A percentile compares a stretch with the other conserved stretches of the same genome.
Evolutionary conservation across 2,888 invertebrate species (phyloP).

Genomic region (Euproctis similis): DNA sequence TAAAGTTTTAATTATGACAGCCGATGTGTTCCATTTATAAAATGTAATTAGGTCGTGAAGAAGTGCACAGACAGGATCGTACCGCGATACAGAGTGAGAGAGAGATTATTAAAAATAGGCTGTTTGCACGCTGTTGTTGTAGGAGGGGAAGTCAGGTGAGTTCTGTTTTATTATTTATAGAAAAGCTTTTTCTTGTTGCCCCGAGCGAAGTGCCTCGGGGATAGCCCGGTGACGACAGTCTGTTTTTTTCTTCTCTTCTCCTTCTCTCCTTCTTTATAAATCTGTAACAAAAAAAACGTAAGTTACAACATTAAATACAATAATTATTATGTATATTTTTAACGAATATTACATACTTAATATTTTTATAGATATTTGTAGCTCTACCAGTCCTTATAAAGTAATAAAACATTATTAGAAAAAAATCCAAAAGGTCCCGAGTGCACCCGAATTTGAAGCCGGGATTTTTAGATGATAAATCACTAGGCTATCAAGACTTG

Average conservation of each 20-base stretch:
- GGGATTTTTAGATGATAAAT: no score
- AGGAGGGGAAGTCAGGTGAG: conserved; percentile 33
- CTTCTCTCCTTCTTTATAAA: no score
- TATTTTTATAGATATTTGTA: no score
- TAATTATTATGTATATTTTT: no score
- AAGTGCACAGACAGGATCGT: conserved; percentile 34
- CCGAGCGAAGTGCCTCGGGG: conserved; percentile 15
- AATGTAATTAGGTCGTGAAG: conserved; percentile 37
- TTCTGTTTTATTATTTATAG: conserved; percentile 32
- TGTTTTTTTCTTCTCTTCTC: conserved; percentile 8
- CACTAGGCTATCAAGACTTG: no score
- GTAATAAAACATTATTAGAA: no score
- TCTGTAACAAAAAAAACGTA: no score
- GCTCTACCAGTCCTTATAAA: no score
- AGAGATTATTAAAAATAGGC: conserved; percentile 39
- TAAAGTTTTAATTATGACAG: conserved; percentile 10
- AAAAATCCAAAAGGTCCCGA: no score
- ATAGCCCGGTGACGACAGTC: conserved; percentile 5
- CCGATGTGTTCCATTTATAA: conserved; percentile 22
- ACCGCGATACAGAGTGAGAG: conserved; percentile 25
- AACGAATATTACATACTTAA: no score
- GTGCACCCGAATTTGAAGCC: no score
- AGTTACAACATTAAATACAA: no score
- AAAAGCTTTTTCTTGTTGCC: conserved; percentile 19
- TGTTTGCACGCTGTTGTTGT: conserved; percentile 33